Conservation (phyloP, 2,113 vertebrate species). For the Sinocyclocheilus maitianheensis region DNA sequence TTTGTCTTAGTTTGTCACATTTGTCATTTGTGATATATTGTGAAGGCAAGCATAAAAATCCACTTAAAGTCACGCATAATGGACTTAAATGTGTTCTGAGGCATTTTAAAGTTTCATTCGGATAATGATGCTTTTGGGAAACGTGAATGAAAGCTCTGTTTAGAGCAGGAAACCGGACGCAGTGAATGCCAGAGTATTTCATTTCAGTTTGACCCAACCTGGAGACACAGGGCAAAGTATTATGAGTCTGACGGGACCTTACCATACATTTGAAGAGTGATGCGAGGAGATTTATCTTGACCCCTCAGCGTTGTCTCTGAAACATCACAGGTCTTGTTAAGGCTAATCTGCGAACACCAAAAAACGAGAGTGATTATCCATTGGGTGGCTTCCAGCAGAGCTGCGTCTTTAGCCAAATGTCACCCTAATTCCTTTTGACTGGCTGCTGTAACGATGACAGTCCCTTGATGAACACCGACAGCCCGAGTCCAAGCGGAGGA, state of each 20-base stretch:
- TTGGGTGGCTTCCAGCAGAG: constrained; percentile 29
- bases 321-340: constrained; percentile 30
- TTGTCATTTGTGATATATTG: neutral
- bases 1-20: no score
- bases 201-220: neutral
- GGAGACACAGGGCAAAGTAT: neutral
- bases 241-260: neutral
- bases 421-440: constrained; percentile 41
- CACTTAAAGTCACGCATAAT: neutral
- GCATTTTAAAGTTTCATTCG: neutral
- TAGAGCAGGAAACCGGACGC: neutral
- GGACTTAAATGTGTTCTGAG: neutral
- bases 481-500: neutral
- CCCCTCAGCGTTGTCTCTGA: neutral
- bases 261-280: neutral
- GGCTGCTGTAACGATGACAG: constrained; percentile 31
- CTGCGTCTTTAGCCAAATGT: constrained; percentile 35
- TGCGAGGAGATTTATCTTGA: neutral
- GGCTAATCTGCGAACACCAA: constrained; percentile 29
- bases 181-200: neutral
- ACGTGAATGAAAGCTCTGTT: neutral
- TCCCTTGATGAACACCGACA: constrained; percentile 37
- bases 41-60: neutral
- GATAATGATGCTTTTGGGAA: neutral
- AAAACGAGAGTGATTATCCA: constrained; percentile 25